Evolutionary conservation across 2,888 invertebrate species (phyloP), one percentile per base, ranked within the genome.

Genomic region (Cyaniris semiargus): DNA sequence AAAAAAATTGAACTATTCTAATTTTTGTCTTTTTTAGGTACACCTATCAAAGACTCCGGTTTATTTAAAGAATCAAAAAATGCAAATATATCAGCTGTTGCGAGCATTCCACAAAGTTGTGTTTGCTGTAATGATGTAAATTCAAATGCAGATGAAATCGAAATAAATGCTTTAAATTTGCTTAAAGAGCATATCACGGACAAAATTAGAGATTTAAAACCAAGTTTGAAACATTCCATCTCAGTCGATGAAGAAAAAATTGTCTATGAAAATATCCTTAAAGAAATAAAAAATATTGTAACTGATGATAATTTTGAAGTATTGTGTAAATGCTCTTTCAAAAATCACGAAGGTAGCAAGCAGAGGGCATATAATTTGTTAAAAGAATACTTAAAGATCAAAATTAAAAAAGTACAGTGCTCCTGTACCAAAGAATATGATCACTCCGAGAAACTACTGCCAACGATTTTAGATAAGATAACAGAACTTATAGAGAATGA

Each of bases 321-420:
- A 18, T 80, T 82, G 78, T 92, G 90, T 83, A 86, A 83, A 79
- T 90, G 89, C 83, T 79, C 80, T 6, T 80, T 80, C 78, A 79
- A 80, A 75, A 80, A 80, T 27, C 80, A 80, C 23, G 83, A 86
- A 77, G 88, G 86, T n/a, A 91, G 88, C 82, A 93, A 92, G 91
- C 87, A 87, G 23, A 87, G 93, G 81, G 93, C 91, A 1, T 90
- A 90, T 78, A 86, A 85, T 71, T 84, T 94, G 81, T 83, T 94
- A 76, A 89, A 91, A 84, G 94, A 94, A 84, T 94, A 93, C 85
- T 85, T 94, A 70, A 91, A 89, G 85, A 85, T 86, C 0, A 94
- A 94, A 90, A 87, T 94, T 31, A 87, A 89, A 79, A 88, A 87
- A 72, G 88, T 89, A 15, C 86, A 90, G 79, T 92, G 92, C 81